Evolutionary conservation across 2,888 invertebrate genomes (phyloP).

Genomic region (Resseliella maxima): DNA sequence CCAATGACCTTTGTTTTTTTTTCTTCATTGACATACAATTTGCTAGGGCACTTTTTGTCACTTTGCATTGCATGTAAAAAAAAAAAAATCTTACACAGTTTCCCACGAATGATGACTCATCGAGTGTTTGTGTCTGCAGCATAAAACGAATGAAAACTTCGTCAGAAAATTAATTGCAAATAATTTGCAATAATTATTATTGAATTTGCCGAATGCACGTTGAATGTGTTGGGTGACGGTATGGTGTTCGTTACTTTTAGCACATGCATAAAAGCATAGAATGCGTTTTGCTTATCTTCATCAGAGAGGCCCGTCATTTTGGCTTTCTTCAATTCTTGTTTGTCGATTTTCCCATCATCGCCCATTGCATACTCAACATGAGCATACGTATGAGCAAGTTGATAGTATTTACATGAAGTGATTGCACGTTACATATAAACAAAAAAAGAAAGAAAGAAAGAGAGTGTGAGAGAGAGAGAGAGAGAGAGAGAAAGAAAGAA

Average conservation of each 20-base stretch:
- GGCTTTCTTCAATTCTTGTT: conserved; percentile 48
- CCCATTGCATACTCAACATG: conserved; percentile 14
- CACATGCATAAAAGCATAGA: conserved; percentile 11
- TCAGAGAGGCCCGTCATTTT: conserved; percentile 47
- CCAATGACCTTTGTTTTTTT: conserved; percentile 9
- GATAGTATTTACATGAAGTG: conserved; percentile 47
- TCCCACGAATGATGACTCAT: conserved; percentile 50
- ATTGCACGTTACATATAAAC: not conserved
- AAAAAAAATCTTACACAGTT: not conserved
- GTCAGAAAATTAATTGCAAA: conserved; percentile 44
- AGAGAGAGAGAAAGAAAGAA: not conserved
- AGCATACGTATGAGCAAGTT: conserved; percentile 17
- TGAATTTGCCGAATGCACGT: conserved; percentile 42
- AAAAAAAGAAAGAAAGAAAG: not conserved
- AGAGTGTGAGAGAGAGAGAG: not conserved
- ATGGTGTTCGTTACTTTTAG: not conserved
- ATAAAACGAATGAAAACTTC: not conserved
- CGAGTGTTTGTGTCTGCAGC: not conserved
- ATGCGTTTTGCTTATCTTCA: conserved; percentile 48
- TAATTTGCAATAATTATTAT: conserved; percentile 51
- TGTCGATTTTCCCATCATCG: conserved; percentile 53
- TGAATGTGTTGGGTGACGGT: conserved; percentile 19
- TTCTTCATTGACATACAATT: not conserved
- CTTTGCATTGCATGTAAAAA: not conserved
- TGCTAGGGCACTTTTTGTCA: not conserved